Evolutionary conservation across 1,140 invertebrate species (phyloP).

Genomic region (Drosophila leontia): DNA sequence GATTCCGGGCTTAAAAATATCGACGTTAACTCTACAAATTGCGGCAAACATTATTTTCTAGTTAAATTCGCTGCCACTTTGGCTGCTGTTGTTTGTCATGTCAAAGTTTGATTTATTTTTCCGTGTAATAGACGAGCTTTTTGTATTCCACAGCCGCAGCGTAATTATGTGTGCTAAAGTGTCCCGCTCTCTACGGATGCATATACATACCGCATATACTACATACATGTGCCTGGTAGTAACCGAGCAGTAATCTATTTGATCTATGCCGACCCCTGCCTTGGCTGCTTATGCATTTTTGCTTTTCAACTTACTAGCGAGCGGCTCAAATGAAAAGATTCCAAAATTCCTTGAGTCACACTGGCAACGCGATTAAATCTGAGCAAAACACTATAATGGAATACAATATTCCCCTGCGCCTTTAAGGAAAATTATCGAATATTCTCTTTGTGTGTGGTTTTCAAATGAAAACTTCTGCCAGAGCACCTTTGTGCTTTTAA

Average conservation of each 20-base stretch:
- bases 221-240: conserved; percentile 15
- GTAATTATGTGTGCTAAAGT: conserved; percentile 53
- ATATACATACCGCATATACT: conserved; percentile 5
- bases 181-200: conserved; percentile 17
- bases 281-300: conserved; percentile 68
- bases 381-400: conserved; percentile 7
- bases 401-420: conserved; percentile 25
- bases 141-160: conserved; percentile 42
- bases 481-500: conserved; percentile 36
- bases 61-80: conserved; percentile 29
- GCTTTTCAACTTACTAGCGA: conserved; percentile 15
- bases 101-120: conserved; percentile 82
- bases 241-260: conserved; percentile 70
- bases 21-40: conserved; percentile 35
- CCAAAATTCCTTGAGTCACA: conserved; percentile 22
- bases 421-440: conserved; percentile 42
- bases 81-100: conserved; percentile 48
- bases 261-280: conserved; percentile 70
- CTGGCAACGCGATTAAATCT: conserved; percentile 38
- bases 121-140: conserved; percentile 71
- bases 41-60: conserved; percentile 50
- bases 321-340: conserved; percentile 41
- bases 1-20: conserved; percentile 1
- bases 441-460: conserved; percentile 39
- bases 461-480: conserved; percentile 23